These are phyloP conservation scores for Caenorhabditis inopinata DNA, from an alignment of 1,140 invertebrate genomes.

Conservation along the genomic window DNA sequence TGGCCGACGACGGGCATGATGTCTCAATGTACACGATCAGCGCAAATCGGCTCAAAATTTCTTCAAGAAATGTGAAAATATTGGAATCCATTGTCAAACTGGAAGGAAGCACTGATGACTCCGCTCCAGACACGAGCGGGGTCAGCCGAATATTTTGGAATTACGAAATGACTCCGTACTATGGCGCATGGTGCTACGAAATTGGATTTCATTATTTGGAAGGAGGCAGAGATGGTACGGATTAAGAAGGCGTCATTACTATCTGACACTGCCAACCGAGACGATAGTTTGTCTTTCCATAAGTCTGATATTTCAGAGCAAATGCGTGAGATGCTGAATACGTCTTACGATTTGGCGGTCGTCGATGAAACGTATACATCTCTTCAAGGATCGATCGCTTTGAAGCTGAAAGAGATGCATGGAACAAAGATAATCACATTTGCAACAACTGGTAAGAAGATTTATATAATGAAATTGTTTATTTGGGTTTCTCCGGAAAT, in stretches of 20 bases:
- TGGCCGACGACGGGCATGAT: background rate
- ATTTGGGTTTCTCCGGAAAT: background rate
- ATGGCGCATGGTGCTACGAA: slow-evolving; percentile 14
- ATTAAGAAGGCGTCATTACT: too few relatives aligned
- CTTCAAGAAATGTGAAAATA: background rate
- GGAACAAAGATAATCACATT: background rate
- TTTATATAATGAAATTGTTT: background rate
- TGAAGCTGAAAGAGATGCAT: slow-evolving; percentile 1
- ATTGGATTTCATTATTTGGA: background rate
- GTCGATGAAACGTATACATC: slow-evolving; percentile 8
- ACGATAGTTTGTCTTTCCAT: too few relatives aligned
- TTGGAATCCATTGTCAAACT: background rate
- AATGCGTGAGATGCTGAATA: background rate
- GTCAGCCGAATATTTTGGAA: slow-evolving; percentile 10
- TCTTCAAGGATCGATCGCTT: background rate
- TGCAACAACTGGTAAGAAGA: background rate
- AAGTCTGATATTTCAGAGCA: background rate
- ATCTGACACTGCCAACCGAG: too few relatives aligned
- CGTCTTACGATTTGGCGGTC: background rate
- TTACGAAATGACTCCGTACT: background rate
- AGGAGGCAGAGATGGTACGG: background rate
- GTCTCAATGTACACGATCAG: slow-evolving; percentile 19
- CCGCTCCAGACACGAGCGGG: background rate
- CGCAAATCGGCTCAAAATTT: background rate
- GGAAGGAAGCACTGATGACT: background rate